Evolutionary conservation across 1,140 invertebrate genomes (phyloP).

Genomic region (Hypothenemus hampei): DNA sequence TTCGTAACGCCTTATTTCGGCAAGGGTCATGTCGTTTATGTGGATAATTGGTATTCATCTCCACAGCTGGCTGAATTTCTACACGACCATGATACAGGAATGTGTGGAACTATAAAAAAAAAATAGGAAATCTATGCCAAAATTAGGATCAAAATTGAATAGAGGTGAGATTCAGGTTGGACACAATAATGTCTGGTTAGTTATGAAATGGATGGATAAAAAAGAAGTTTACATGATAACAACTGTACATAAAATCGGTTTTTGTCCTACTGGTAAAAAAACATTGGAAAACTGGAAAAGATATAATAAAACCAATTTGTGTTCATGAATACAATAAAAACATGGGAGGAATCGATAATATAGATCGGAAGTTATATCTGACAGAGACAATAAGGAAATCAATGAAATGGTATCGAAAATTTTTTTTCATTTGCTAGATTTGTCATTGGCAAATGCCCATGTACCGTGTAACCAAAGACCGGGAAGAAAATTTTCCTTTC

Average conservation of each 20-base stretch:
- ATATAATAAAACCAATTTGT: neutral
- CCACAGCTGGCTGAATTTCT: neutral
- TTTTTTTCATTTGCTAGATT: too few relatives aligned
- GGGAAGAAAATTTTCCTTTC: too few relatives aligned
- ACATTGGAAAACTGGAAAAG: neutral
- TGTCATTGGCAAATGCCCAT: too few relatives aligned
- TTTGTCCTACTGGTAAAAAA: neutral
- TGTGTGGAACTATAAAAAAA: neutral
- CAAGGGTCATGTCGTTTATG: conserved; percentile 28
- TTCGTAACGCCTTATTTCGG: conserved; percentile 27
- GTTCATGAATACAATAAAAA: neutral
- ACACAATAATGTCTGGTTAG: neutral
- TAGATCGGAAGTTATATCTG: too few relatives aligned
- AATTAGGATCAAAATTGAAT: neutral
- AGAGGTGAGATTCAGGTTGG: neutral
- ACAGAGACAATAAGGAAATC: too few relatives aligned
- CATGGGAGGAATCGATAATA: neutral
- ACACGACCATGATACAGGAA: neutral
- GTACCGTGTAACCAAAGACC: too few relatives aligned
- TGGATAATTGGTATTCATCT: conserved; percentile 23
- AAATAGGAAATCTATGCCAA: neutral
- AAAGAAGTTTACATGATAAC: neutral
- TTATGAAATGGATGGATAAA: neutral
- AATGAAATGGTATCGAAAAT: too few relatives aligned
- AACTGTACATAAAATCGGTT: too few relatives aligned